These are phyloP conservation scores for Artemia sinica DNA, from an alignment of 2,888 invertebrate species.

Conservation along the genomic window DNA sequence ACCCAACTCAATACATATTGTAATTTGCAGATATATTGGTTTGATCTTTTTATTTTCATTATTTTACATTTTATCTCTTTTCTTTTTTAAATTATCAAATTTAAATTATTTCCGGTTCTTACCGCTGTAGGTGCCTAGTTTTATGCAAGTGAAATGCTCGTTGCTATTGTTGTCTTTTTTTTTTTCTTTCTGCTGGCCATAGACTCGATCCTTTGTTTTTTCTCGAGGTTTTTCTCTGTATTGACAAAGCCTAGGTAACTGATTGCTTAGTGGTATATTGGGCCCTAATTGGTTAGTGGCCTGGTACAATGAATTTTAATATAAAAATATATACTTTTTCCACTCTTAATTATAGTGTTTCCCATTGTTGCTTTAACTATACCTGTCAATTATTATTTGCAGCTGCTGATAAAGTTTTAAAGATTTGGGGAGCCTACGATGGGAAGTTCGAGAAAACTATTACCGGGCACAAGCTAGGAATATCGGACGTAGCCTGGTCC, in stretches of 20 bases:
- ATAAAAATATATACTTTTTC: slow-evolving; percentile 18
- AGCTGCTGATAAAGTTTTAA: slow-evolving; percentile 96
- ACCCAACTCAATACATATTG: no score
- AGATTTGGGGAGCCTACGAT: slow-evolving; percentile 97
- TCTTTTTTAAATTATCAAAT: no score
- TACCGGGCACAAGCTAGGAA: slow-evolving; percentile 90
- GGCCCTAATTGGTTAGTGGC: slow-evolving; percentile 16
- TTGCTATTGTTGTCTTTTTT: no score
- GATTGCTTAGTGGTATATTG: background rate
- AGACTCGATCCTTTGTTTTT: slow-evolving; percentile 10
- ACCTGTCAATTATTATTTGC: slow-evolving; percentile 29
- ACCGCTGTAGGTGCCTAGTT: no score
- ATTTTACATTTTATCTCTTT: no score
- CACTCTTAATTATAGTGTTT: background rate
- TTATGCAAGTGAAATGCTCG: no score
- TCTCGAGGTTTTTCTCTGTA: no score
- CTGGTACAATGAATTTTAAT: slow-evolving; percentile 17
- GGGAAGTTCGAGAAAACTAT: slow-evolving; percentile 98
- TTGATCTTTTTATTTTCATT: no score
- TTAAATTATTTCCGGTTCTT: no score
- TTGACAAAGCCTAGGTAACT: slow-evolving; percentile 18
- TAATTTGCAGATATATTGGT: no score
- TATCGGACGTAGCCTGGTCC: slow-evolving; percentile 98
- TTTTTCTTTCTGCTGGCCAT: no score
- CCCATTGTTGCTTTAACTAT: background rate